These are phyloP conservation scores for Drosophila sechellia DNA, from an alignment of 1,140 invertebrate species.

Conservation along the genomic window DNA sequence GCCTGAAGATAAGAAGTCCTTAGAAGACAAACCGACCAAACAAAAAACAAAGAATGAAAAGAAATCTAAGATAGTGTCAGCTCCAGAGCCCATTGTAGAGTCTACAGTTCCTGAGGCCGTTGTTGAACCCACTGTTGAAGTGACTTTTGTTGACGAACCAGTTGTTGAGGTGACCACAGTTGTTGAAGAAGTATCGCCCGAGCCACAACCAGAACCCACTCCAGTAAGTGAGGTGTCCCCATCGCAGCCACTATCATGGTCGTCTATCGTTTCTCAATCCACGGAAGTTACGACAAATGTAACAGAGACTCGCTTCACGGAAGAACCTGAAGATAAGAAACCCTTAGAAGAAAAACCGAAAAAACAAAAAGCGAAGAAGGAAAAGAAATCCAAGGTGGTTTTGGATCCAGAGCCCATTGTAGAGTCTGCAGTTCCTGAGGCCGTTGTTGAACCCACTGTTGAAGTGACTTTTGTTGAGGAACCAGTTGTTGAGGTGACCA, in stretches of 20 bases:
- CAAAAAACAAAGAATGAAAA: constrained; percentile 44
- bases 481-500: neutral
- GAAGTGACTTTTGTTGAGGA: neutral
- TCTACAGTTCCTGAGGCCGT: too few species aligned
- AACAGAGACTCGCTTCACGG: neutral
- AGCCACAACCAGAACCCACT: neutral
- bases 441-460: constrained; percentile 2
- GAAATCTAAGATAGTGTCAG: constrained; percentile 14
- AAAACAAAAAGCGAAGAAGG: constrained; percentile 28
- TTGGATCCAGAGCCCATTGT: neutral
- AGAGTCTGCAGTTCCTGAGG: neutral
- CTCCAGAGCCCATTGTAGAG: neutral
- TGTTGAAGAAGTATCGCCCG: neutral
- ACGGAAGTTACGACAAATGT: neutral
- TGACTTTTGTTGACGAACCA: neutral
- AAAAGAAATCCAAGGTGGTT: constrained; percentile 22
- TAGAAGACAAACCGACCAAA: constrained; percentile 13
- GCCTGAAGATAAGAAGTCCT: neutral
- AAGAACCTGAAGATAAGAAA: neutral
- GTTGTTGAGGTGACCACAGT: neutral
- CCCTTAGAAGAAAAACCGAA: constrained; percentile 3
- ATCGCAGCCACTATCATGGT: constrained; percentile 1
- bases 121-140: too few species aligned
- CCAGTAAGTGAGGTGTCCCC: neutral
- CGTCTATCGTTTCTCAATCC: constrained; percentile 1